Conservation (phyloP, 2,113 vertebrate species). For the Meleagris gallopavo region DNA sequence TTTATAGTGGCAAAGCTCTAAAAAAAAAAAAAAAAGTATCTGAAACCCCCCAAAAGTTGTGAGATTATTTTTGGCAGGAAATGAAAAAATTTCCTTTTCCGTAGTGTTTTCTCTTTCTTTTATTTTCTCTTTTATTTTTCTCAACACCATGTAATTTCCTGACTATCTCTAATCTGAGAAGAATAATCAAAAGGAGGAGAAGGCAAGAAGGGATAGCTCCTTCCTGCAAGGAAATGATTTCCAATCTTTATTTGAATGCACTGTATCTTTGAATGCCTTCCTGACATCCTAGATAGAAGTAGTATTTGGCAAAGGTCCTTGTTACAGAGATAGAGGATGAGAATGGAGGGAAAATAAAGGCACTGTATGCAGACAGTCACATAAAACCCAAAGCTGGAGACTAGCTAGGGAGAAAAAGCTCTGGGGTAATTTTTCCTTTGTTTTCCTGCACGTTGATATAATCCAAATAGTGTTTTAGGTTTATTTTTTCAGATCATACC, state of each 20-base stretch:
- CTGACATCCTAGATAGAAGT: not conserved
- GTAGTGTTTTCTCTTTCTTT: not conserved
- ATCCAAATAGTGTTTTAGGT: not conserved
- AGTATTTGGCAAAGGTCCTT: not conserved
- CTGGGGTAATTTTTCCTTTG: not conserved
- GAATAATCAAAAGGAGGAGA: slow-evolving; percentile 25
- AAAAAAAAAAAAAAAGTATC: not conserved
- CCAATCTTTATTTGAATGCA: not conserved
- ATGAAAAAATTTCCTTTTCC: slow-evolving; percentile 50
- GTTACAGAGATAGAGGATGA: not conserved
- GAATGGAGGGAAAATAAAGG: not conserved
- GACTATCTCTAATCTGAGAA: not conserved
- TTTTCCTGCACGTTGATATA: not conserved
- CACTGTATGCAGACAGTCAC: not conserved
- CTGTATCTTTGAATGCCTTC: not conserved
- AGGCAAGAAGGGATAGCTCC: slow-evolving; percentile 6
- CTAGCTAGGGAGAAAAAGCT: not conserved
- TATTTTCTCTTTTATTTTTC: not conserved
- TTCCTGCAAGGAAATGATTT: slow-evolving; percentile 35
- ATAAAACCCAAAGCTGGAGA: not conserved
- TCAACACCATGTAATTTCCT: slow-evolving; percentile 26
- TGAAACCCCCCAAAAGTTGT: not conserved
- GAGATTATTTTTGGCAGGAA: slow-evolving; percentile 22
- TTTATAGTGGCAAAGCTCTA: not conserved
- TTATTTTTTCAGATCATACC: not conserved